A percentile compares a stretch with the other conserved stretches of the same genome.
Evolutionary conservation across 2,113 vertebrate genomes (phyloP).

Genomic region (Mustelus asterias): DNA sequence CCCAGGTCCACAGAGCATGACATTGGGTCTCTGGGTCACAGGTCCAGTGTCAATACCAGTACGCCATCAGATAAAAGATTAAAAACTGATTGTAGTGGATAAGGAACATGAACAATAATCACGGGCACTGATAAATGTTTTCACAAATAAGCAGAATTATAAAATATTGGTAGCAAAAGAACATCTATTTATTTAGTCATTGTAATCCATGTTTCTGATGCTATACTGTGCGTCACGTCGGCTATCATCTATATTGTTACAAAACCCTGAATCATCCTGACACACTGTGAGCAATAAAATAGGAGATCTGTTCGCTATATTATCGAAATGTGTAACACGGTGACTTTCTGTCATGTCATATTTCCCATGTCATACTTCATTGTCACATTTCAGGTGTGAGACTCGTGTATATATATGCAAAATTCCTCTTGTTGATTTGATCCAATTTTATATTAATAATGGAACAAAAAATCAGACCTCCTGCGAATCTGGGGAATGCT

Average conservation of each 20-base stretch:
- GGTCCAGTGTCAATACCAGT: too few species aligned
- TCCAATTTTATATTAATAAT: background rate
- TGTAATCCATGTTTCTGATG: background rate
- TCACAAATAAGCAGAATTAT: background rate
- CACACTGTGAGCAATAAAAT: background rate
- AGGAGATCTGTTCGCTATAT: background rate
- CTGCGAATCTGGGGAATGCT: background rate
- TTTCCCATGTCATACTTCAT: background rate
- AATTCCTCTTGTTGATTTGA: background rate
- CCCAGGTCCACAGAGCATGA: too few species aligned
- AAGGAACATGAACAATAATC: background rate
- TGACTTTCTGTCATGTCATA: background rate
- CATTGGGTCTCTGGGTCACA: too few species aligned
- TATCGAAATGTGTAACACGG: background rate
- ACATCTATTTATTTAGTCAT: background rate
- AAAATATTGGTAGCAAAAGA: background rate
- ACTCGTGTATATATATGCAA: background rate
- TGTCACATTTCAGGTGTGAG: background rate
- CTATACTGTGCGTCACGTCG: background rate
- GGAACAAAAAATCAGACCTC: background rate
- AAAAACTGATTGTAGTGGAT: background rate
- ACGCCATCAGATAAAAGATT: background rate
- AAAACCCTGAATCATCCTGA: background rate
- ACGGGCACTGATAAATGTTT: background rate
- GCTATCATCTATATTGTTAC: background rate